A percentile compares a stretch with the other conserved stretches of the same genome.
phyloP scores from a whole-genome alignment of 2,888 invertebrate genomes.

The Melolontha melolontha region DNA sequence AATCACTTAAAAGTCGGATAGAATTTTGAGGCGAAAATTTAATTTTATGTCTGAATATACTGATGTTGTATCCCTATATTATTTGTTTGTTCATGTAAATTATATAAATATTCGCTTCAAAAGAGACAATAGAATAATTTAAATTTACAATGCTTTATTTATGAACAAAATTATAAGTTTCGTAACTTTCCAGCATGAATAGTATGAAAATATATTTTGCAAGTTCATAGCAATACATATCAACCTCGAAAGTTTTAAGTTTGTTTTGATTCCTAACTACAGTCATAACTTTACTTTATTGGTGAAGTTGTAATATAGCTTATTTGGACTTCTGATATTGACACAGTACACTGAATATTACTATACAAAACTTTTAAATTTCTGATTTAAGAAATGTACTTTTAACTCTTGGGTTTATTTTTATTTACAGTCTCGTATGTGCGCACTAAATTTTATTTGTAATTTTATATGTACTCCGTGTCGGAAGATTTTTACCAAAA shows the following conservation, averaged over 20 bases:
- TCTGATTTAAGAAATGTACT: conserved; percentile 1
- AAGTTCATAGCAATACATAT: conserved; percentile 29
- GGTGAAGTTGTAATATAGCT: conserved; percentile 32
- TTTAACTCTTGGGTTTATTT: too few species aligned
- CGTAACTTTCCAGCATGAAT: conserved; percentile 14
- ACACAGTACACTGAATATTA: conserved; percentile 20
- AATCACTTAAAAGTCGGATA: not conserved
- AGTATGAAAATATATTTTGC: conserved; percentile 14
- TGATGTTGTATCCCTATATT: too few species aligned
- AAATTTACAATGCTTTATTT: not conserved
- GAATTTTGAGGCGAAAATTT: not conserved
- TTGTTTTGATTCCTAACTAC: conserved; percentile 18
- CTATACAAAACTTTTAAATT: conserved; percentile 27
- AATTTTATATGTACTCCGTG: too few species aligned
- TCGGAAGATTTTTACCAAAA: too few species aligned
- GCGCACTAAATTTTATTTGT: too few species aligned
- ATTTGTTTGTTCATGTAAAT: too few species aligned
- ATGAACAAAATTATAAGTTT: not conserved
- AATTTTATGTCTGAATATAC: too few species aligned
- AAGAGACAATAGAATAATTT: too few species aligned
- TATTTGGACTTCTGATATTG: conserved; percentile 14
- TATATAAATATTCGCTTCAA: too few species aligned
- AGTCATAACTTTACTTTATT: conserved; percentile 29
- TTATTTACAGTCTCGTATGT: too few species aligned
- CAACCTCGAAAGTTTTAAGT: conserved; percentile 31